Evolutionary conservation across 2,888 invertebrate genomes (phyloP).

Genomic region (Orthonychiurus folsomi): DNA sequence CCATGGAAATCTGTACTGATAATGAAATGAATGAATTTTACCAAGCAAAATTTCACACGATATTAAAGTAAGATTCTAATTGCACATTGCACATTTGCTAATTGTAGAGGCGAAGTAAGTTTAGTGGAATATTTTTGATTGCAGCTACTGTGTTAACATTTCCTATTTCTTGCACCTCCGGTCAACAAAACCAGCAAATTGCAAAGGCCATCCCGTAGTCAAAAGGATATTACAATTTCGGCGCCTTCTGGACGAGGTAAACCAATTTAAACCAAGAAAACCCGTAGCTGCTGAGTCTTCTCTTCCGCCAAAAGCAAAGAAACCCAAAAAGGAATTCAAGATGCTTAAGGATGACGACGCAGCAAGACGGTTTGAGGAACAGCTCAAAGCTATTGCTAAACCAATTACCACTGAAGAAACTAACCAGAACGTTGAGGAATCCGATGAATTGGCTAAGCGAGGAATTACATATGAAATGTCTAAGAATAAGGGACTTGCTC

Average conservation of each 20-base stretch:
- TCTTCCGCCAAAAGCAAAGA: slow-evolving; percentile 41
- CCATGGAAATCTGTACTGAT: slow-evolving; percentile 54
- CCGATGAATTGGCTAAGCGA: slow-evolving; percentile 54
- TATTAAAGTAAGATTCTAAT: slow-evolving; percentile 48
- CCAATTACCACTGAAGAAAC: slow-evolving; percentile 14
- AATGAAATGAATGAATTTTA: slow-evolving; percentile 57
- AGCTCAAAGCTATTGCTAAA: slow-evolving; percentile 42
- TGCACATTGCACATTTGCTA: background rate
- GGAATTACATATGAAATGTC: slow-evolving; percentile 87
- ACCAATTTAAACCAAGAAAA: slow-evolving; percentile 30
- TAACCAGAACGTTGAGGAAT: slow-evolving; percentile 25
- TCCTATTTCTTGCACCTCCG: slow-evolving; percentile 77
- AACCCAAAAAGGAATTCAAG: slow-evolving; percentile 44
- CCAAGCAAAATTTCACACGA: slow-evolving; percentile 58
- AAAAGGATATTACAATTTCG: slow-evolving; percentile 72
- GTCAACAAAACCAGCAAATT: slow-evolving; percentile 45
- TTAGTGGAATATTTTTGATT: slow-evolving; percentile 2
- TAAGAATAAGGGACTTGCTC: slow-evolving; percentile 90
- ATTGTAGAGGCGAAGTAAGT: background rate
- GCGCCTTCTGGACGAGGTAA: slow-evolving; percentile 62
- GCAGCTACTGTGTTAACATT: slow-evolving; percentile 78
- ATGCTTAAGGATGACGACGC: slow-evolving; percentile 12
- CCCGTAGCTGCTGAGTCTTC: slow-evolving; percentile 14
- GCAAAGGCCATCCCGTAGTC: slow-evolving; percentile 77
- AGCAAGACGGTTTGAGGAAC: slow-evolving; percentile 39